These are phyloP conservation scores for Ctenosaura bakeri DNA, from an alignment of 2,797 vertebrate genomes.

Conservation along the genomic window DNA sequence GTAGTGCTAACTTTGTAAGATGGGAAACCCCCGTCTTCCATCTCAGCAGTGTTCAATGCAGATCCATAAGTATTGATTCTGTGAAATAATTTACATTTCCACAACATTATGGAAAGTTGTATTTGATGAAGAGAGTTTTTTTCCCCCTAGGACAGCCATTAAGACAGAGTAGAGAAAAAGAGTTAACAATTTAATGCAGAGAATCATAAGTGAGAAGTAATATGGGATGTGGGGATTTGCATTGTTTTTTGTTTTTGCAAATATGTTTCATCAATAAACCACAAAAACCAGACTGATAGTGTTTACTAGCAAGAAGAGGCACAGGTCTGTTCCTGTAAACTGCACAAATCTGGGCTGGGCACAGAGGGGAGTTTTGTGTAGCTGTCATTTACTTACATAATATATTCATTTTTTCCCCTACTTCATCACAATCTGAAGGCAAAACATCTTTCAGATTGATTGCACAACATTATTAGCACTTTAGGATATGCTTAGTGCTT, in stretches of 20 bases:
- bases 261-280: constrained; percentile 9
- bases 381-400: not conserved
- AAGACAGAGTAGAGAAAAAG: not conserved
- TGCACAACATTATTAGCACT: too few species aligned
- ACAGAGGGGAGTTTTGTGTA: not conserved
- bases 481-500: too few species aligned
- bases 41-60: not conserved
- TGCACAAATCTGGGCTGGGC: not conserved
- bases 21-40: not conserved
- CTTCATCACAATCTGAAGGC: too few species aligned
- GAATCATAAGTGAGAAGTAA: not conserved
- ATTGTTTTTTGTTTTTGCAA: constrained; percentile 6
- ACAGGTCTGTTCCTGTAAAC: not conserved
- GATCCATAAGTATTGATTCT: not conserved
- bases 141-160: not conserved
- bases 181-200: not conserved
- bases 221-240: not conserved
- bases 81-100: not conserved
- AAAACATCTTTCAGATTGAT: too few species aligned
- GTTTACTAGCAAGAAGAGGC: not conserved
- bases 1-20: not conserved
- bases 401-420: too few species aligned
- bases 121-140: constrained; percentile 1
- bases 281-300: not conserved
- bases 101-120: not conserved